Evolutionary conservation across 2,113 vertebrate species (phyloP).

Genomic region (Scytalopus superciliaris): DNA sequence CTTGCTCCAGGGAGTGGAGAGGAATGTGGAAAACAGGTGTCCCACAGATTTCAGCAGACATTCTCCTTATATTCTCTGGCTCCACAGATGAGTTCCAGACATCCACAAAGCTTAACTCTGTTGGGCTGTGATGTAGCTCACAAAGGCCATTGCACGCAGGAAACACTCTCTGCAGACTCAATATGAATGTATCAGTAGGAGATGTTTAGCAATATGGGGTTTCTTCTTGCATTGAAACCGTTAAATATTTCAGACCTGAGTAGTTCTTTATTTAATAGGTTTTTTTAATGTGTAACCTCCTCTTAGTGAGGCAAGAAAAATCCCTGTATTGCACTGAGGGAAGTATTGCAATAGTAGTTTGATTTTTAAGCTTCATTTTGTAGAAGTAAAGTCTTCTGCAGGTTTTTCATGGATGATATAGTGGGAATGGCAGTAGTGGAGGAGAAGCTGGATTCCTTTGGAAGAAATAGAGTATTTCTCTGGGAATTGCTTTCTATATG

Average conservation of each 20-base stretch:
- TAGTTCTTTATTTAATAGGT: neutral
- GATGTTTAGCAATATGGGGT: neutral
- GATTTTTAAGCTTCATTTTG: neutral
- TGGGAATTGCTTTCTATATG: neutral
- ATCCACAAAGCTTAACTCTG: neutral
- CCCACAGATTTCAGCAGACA: conserved; percentile 43
- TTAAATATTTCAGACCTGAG: neutral
- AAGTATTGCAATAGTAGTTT: neutral
- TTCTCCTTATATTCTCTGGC: neutral
- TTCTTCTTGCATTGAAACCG: neutral
- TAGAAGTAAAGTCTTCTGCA: neutral
- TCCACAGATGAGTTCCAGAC: conserved; percentile 3
- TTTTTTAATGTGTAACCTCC: neutral
- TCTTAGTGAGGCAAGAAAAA: neutral
- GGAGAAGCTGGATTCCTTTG: neutral
- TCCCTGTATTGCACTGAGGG: neutral
- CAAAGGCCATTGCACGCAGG: neutral
- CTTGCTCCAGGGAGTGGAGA: conserved; percentile 29
- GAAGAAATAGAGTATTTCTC: neutral
- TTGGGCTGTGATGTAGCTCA: neutral
- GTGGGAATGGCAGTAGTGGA: neutral
- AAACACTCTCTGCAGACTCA: neutral
- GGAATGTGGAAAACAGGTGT: conserved; percentile 59
- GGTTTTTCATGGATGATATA: neutral
- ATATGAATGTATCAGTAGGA: neutral